A percentile compares a stretch with the other conserved stretches of the same genome.
These are phyloP conservation scores for Camponotus vicinus DNA, from an alignment of 1,140 invertebrate species.

Conservation along the genomic window DNA sequence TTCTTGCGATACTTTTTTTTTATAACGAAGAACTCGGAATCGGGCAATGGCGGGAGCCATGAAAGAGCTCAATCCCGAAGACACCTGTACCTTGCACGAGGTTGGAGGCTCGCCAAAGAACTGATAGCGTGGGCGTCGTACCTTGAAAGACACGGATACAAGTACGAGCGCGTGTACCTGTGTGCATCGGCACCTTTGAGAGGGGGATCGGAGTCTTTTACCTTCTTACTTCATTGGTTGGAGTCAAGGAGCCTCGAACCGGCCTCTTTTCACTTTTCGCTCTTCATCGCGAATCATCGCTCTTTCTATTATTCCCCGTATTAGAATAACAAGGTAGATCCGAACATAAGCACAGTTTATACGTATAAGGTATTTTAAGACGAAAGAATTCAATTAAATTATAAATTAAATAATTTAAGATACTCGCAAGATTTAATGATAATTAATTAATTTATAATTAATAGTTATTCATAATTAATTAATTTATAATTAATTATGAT, in stretches of 20 bases:
- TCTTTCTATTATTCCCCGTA: slow-evolving; percentile 21
- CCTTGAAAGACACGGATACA: slow-evolving; percentile 74
- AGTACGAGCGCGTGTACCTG: slow-evolving; percentile 63
- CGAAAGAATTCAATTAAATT: neutral
- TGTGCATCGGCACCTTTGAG: slow-evolving; percentile 51
- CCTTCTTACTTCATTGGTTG: slow-evolving; percentile 75
- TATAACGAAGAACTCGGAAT: neutral
- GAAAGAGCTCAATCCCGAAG: slow-evolving; percentile 27
- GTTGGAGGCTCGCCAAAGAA: slow-evolving; percentile 77
- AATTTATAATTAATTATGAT: too few species aligned
- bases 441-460: neutral
- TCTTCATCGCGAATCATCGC: slow-evolving; percentile 34
- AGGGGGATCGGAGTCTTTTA: slow-evolving; percentile 75
- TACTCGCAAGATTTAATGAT: neutral
- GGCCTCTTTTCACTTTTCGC: slow-evolving; percentile 54
- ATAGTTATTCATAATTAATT: neutral
- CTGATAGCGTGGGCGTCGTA: slow-evolving; percentile 78
- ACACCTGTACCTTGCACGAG: slow-evolving; percentile 72
- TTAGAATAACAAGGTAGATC: neutral
- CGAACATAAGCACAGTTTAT: neutral
- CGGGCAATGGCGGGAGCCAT: neutral
- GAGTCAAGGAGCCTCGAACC: slow-evolving; percentile 64
- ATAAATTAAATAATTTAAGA: neutral
- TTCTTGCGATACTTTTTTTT: neutral
- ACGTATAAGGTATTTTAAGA: neutral